Evolutionary conservation across 2,888 invertebrate species (phyloP), one percentile per base, ranked within the genome.

Genomic region (Hypena proboscidalis): DNA sequence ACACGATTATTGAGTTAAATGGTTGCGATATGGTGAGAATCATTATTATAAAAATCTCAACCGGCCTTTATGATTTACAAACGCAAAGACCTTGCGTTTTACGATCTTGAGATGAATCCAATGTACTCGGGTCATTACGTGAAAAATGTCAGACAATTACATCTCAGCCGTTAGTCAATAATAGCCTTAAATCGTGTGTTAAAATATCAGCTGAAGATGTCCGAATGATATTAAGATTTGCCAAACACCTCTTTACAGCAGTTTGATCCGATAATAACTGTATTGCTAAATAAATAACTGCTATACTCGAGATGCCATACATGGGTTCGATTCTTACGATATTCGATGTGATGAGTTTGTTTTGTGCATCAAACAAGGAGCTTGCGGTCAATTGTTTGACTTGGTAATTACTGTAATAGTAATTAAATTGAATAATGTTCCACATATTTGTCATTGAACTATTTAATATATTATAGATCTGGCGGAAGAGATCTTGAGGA

Each of bases 121-220:
- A 48, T 40, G 46, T 34, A 29, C 34, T 43, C 20, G 25, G 46
- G 29, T 42, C 43, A 64, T 67, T 60, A 60, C 15, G 25, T 29
- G 48, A 65, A 60, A 66, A 67, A 67, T 65, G 60, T 50, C 65
- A 61, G 67, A 64, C 61, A 55, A 60, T 65, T 63, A 67, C 54
- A 42, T 40, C 14, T 51, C 7, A 14, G 6, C 19, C 15, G 23
- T 53, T 59, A 35, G 41, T 23, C 40, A 51, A 41, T 60, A 37
- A 54, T 46, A 42, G 47, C n/a, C 34, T 48, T 49, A 23, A 42
- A 44, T 39, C 27, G 27, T 50, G 43, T 45, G 44, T 55, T 63
- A 63, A n/a, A 61, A 52, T 47, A 52, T 48, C 46, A 48, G 25
- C 42, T 9, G 17, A 22, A 8, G 30, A 29, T 27, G 43, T 48